A percentile compares a stretch with the other conserved stretches of the same genome.
Conservation (phyloP, 64 coral and sea anemone genomes). For the Astreopora myriophthalma region DNA sequence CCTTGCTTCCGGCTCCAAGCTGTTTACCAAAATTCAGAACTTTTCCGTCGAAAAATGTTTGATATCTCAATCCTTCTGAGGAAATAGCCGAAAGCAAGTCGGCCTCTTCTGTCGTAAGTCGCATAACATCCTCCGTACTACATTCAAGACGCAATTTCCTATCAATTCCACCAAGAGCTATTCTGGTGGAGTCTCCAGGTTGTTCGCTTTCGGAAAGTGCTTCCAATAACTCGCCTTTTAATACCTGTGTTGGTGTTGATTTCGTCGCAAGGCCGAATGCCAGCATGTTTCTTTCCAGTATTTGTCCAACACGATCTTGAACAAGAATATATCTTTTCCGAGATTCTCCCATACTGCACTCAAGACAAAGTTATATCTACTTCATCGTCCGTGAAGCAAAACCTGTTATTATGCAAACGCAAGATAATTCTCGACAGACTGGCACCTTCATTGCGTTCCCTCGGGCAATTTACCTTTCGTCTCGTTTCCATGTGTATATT, state of each 20-base stretch:
- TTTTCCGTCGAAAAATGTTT: slow-evolving; percentile 59
- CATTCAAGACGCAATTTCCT: slow-evolving; percentile 45
- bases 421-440: background rate
- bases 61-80: slow-evolving; percentile 47
- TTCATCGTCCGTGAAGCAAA: background rate
- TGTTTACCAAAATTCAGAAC: slow-evolving; percentile 58
- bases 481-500: background rate
- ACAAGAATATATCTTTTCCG: slow-evolving; percentile 71
- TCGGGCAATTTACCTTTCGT: background rate
- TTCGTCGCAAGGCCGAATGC: background rate
- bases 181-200: slow-evolving; percentile 27
- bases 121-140: slow-evolving; percentile 2
- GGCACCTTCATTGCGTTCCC: background rate
- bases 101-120: slow-evolving; percentile 68
- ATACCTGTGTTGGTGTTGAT: background rate
- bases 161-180: slow-evolving; percentile 26
- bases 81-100: slow-evolving; percentile 71
- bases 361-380: background rate
- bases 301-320: slow-evolving; percentile 59
- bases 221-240: slow-evolving; percentile 68
- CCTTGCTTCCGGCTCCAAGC: slow-evolving; percentile 28
- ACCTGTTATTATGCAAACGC: too few species aligned
- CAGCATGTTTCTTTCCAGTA: slow-evolving; percentile 26
- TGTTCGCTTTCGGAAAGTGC: slow-evolving; percentile 62
- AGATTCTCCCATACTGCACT: slow-evolving; percentile 32